Evolutionary conservation across 2,888 invertebrate species (phyloP), one percentile per base, ranked within the genome.

Genomic region (Himalopsyche anomala): DNA sequence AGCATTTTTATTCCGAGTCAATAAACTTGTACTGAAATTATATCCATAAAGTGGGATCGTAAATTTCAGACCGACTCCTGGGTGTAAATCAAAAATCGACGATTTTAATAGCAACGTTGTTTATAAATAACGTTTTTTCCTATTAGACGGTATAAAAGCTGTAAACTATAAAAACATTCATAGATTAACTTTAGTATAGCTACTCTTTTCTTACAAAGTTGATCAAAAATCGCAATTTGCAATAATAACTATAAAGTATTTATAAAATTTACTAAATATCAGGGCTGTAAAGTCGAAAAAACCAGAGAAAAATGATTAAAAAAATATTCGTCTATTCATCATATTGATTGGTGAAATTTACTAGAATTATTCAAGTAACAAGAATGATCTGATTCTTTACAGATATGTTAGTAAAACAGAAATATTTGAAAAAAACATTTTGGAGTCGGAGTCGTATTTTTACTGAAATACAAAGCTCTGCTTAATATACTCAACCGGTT

Each of bases 1-100:
- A 62, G 62, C 62, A 62, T 62, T 19, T 62, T 62, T 62, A 62
- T 62, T 62, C 11, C n/a, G 19, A 19, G 62, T 62, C 62, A 62
- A 62, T 62, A 62, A 62, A 62, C 62, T 62, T 19, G 62, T 62
- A 62, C 19, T 19, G 62, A 11, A 62, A 62, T 62, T 62, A 28
- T 62, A 62, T 19, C 62, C 19, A 62, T 62, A 62, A 62, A 62
- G 19, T 19, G 2, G 62, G 19, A 11, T 62, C 62, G 62, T 62
- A 62, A 62, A 62, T 62, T 11, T n/a, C 6, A 19, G 19, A 2
- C 62, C n/a, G 62, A 62, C 11, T 62, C 28, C 62, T 62, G 19
- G 62, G 62, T 28, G 62, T 62, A 62, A 62, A 62, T 62, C 62
- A 62, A 62, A 62, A 0, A 62, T 62, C 62, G 62, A 11, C 62